Evolutionary conservation across 2,113 vertebrate species (phyloP).

Genomic region (Microcebus griseorufus): DNA sequence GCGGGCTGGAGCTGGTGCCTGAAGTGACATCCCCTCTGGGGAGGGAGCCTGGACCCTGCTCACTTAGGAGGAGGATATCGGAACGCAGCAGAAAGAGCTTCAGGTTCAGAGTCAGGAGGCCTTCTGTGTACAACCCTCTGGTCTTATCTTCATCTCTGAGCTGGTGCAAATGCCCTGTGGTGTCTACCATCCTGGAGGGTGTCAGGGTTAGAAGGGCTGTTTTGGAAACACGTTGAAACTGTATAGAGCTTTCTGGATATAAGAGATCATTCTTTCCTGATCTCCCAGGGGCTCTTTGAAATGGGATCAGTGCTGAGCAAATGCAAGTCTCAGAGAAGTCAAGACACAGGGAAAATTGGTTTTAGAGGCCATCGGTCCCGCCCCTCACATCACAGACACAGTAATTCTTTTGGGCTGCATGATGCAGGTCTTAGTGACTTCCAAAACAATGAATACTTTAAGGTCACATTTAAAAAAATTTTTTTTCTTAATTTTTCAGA

Average conservation of each 20-base stretch:
- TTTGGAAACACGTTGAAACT: neutral
- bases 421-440: neutral
- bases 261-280: neutral
- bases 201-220: neutral
- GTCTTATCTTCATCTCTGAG: neutral
- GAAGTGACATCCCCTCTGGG: neutral
- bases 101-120: neutral
- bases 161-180: neutral
- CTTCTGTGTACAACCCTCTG: neutral
- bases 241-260: neutral
- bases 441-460: neutral
- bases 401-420: neutral
- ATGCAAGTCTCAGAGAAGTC: neutral
- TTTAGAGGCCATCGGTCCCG: neutral
- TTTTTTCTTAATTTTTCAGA: neutral
- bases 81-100: neutral
- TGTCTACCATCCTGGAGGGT: neutral
- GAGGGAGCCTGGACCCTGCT: neutral
- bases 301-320: neutral
- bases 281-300: neutral
- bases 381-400: neutral
- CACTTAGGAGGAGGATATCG: neutral
- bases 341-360: neutral
- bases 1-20: fast-evolving
- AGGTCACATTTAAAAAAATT: neutral